Evolutionary conservation across 1,140 invertebrate species (phyloP).

Genomic region (Drosophila pseudoananassae): DNA sequence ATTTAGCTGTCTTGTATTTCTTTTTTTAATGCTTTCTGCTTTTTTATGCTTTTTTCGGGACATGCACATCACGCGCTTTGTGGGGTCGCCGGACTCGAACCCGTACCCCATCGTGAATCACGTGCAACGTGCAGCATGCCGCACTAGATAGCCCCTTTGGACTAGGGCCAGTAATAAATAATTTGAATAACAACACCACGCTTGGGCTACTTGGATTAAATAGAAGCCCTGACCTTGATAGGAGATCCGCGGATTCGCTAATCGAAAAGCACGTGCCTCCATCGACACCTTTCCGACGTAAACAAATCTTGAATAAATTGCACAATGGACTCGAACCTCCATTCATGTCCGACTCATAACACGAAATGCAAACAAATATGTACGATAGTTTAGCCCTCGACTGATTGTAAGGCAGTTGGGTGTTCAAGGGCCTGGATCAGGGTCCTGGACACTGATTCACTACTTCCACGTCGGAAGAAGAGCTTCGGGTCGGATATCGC

Average conservation of each 20-base stretch:
- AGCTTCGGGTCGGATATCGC: background rate
- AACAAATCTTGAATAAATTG: background rate
- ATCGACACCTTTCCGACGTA: background rate
- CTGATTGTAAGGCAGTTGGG: no score
- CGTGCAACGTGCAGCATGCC: conserved; percentile 1
- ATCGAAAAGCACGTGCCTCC: background rate
- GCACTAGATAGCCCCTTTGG: no score
- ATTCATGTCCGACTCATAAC: background rate
- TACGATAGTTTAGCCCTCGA: no score
- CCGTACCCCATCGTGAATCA: background rate
- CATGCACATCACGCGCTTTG: conserved; percentile 58
- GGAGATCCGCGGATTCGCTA: background rate
- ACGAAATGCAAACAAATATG: background rate
- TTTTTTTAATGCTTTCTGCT: background rate
- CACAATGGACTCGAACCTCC: background rate
- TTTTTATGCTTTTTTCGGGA: conserved; percentile 15
- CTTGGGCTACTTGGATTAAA: background rate
- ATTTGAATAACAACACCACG: no score
- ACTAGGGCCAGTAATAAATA: no score
- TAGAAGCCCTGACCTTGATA: background rate
- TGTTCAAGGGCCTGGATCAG: background rate
- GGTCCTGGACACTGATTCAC: background rate
- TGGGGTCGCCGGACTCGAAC: conserved; percentile 33
- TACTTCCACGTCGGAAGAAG: background rate
- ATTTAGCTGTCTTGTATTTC: background rate